phyloP scores from a whole-genome alignment of 2,797 vertebrate species.

The Manis javanica region DNA sequence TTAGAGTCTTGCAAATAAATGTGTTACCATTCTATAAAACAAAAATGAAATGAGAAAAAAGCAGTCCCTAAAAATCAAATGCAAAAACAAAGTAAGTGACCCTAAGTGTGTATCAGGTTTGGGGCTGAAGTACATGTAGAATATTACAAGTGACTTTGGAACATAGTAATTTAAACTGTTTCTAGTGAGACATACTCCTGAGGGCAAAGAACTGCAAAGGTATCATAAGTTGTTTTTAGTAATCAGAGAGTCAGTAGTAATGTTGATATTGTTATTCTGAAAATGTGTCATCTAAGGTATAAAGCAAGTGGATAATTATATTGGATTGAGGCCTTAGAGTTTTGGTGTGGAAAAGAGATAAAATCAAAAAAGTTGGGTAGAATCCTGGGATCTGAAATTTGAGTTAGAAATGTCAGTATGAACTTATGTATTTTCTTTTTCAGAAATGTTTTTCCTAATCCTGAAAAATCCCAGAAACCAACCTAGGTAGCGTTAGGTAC shows the following conservation, averaged over 20 bases:
- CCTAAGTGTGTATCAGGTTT: slow-evolving; percentile 25
- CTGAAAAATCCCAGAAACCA: slow-evolving; percentile 44
- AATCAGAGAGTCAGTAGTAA: not conserved
- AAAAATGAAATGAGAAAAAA: slow-evolving; percentile 33
- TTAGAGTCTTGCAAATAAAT: not conserved
- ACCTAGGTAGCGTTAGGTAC: not conserved
- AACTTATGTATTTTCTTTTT: slow-evolving; percentile 26
- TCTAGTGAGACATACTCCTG: not conserved
- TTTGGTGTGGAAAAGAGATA: slow-evolving; percentile 38
- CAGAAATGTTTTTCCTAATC: slow-evolving; percentile 11
- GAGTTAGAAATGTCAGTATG: slow-evolving; percentile 8
- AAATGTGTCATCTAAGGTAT: not conserved
- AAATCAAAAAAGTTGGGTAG: not conserved
- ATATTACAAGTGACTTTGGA: slow-evolving; percentile 20
- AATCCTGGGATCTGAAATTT: slow-evolving; percentile 18
- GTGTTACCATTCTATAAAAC: slow-evolving; percentile 25
- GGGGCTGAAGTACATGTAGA: not conserved
- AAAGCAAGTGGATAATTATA: not conserved
- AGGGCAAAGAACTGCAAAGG: not conserved
- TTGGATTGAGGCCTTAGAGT: not conserved
- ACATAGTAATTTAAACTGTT: not conserved
- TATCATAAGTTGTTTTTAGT: not conserved
- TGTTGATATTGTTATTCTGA: slow-evolving; percentile 24
- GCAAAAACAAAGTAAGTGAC: not conserved
- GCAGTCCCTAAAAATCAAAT: not conserved